Evolutionary conservation across 1,140 invertebrate species (phyloP).

Genomic region (Globodera ellingtonae): DNA sequence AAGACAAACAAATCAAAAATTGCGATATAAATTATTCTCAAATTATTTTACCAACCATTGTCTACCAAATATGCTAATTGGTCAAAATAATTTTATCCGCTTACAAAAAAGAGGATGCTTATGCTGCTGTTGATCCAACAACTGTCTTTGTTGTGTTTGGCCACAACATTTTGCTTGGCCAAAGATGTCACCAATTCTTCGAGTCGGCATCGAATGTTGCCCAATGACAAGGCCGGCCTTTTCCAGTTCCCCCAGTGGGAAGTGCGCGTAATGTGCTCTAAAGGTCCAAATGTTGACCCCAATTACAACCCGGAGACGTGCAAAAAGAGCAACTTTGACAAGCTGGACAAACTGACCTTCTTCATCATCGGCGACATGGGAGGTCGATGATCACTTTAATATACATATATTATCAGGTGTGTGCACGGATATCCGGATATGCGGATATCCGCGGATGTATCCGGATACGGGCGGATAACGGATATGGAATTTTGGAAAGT

Average conservation of each 20-base stretch:
- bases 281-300: neutral
- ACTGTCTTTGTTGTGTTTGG: neutral
- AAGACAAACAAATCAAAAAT: too few relatives aligned
- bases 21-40: too few relatives aligned
- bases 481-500: too few relatives aligned
- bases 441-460: too few relatives aligned
- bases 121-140: too few relatives aligned
- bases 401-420: too few relatives aligned
- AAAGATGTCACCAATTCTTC: neutral
- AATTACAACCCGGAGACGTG: constrained; percentile 11
- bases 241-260: neutral
- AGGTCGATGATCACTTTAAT: constrained; percentile 12
- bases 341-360: constrained; percentile 27
- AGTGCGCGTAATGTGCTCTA: constrained; percentile 8
- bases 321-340: neutral
- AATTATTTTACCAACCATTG: too few relatives aligned
- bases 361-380: constrained; percentile 48
- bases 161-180: neutral
- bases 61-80: too few relatives aligned
- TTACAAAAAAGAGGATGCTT: too few relatives aligned
- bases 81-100: too few relatives aligned
- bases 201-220: neutral
- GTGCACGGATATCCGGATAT: too few relatives aligned
- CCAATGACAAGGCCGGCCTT: neutral
- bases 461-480: too few relatives aligned